A percentile compares a stretch with the other conserved stretches of the same genome.
These are phyloP conservation scores for Ichneumoninae sp. DNA, from an alignment of 2,888 invertebrate species.

Conservation along the genomic window DNA sequence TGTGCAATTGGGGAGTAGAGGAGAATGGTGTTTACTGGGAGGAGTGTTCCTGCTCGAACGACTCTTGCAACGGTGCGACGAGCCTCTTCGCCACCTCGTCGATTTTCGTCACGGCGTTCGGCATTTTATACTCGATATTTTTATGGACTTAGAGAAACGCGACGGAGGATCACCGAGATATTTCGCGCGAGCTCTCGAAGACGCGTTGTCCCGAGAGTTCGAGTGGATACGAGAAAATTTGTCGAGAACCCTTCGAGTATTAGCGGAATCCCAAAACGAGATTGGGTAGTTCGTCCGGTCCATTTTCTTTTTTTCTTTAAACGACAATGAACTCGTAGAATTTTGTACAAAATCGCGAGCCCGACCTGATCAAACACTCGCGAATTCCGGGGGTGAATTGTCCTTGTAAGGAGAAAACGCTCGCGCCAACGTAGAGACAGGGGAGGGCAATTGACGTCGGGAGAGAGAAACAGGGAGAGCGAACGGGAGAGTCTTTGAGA, in stretches of 20 bases:
- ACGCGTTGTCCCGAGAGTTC: background rate
- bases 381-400: conserved; percentile 30
- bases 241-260: background rate
- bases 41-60: conserved; percentile 97
- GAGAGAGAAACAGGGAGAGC: conserved; percentile 34
- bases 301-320: conserved; percentile 26
- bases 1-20: conserved; percentile 98
- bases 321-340: conserved; percentile 22
- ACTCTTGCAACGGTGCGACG: conserved; percentile 92
- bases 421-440: background rate
- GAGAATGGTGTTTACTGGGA: conserved; percentile 98
- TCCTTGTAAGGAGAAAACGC: conserved; percentile 18
- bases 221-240: conserved; percentile 19
- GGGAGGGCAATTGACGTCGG: conserved; percentile 29
- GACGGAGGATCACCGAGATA: background rate
- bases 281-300: conserved; percentile 10
- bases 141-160: conserved; percentile 28
- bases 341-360: conserved; percentile 22
- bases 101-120: conserved; percentile 51
- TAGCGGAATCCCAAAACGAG: background rate
- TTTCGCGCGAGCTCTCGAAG: background rate
- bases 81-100: conserved; percentile 63
- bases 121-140: conserved; percentile 58
- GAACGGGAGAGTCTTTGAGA: conserved; percentile 59
- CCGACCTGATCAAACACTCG: conserved; percentile 42